Percentiles rank a stretch among this genome's conserved stretches.
Conservation (phyloP, 2,113 vertebrate genomes). For the Chlorocebus sabaeus region DNA sequence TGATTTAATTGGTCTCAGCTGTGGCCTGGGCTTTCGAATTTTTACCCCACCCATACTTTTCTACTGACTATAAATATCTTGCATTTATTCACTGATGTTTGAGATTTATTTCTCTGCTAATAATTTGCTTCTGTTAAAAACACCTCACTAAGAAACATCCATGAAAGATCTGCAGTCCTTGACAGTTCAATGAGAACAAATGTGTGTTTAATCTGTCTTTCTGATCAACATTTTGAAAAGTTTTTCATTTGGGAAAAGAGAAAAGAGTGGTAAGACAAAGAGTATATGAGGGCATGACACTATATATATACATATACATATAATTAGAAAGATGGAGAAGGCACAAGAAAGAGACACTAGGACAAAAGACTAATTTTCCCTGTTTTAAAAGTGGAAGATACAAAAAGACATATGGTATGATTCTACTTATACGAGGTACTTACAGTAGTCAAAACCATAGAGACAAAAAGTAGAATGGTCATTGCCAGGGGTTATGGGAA, state of each 20-base stretch:
- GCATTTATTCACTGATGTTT: not conserved
- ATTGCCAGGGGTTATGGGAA: not conserved
- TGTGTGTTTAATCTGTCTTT: not conserved
- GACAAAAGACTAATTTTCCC: not conserved
- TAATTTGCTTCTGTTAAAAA: slow-evolving; percentile 17
- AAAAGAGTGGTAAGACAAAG: not conserved
- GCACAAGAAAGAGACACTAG: not conserved
- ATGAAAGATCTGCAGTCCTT: not conserved
- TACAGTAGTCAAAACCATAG: not conserved
- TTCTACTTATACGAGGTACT: not conserved
- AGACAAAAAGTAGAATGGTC: not conserved
- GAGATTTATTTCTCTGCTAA: slow-evolving; percentile 11
- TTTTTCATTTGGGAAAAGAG: not conserved
- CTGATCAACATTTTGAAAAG: not conserved
- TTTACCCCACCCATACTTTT: not conserved
- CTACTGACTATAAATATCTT: not conserved
- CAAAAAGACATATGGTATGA: not conserved
- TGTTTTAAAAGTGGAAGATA: not conserved
- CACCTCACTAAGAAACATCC: not conserved
- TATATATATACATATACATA: no score
- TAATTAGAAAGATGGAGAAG: not conserved
- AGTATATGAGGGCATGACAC: not conserved
- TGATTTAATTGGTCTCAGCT: not conserved
- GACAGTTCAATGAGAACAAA: not conserved
- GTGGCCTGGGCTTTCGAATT: not conserved